Evolutionary conservation across 2,113 vertebrate species (phyloP).

Genomic region (Protobothrops flavoviridis): DNA sequence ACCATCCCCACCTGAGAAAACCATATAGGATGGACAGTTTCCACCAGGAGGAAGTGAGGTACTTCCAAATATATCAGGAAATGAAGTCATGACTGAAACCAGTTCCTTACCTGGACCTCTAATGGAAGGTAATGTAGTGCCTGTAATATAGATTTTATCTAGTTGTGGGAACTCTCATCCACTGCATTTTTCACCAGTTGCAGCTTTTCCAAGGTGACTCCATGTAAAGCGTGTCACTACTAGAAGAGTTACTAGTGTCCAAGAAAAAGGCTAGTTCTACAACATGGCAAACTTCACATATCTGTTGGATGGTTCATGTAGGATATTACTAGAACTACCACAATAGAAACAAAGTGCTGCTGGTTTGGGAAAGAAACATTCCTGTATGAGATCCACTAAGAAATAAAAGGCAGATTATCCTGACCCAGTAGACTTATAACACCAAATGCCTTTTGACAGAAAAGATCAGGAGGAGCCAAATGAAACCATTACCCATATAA

Average conservation of each 20-base stretch:
- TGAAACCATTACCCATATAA: not conserved
- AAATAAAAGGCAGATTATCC: not conserved
- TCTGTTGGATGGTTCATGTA: not conserved
- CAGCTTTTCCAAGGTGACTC: not conserved
- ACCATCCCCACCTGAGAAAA: not conserved
- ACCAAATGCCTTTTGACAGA: not conserved
- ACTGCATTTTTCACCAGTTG: not conserved
- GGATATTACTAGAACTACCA: not conserved
- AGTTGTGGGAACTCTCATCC: not conserved
- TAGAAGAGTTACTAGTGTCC: not conserved
- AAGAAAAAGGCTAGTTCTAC: not conserved
- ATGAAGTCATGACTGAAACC: not conserved
- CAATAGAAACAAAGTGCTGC: not conserved
- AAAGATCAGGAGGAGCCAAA: not conserved
- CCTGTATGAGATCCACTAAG: not conserved
- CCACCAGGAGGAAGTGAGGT: not conserved
- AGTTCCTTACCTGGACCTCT: not conserved
- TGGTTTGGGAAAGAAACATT: not conserved
- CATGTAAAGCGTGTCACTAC: not conserved
- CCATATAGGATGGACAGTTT: not conserved
- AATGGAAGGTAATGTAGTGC: not conserved
- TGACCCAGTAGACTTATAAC: not conserved
- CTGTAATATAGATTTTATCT: not conserved
- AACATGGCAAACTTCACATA: not conserved
- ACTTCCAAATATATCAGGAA: not conserved